phyloP scores from a whole-genome alignment of 2,888 invertebrate species.

The Eilema griseolum region DNA sequence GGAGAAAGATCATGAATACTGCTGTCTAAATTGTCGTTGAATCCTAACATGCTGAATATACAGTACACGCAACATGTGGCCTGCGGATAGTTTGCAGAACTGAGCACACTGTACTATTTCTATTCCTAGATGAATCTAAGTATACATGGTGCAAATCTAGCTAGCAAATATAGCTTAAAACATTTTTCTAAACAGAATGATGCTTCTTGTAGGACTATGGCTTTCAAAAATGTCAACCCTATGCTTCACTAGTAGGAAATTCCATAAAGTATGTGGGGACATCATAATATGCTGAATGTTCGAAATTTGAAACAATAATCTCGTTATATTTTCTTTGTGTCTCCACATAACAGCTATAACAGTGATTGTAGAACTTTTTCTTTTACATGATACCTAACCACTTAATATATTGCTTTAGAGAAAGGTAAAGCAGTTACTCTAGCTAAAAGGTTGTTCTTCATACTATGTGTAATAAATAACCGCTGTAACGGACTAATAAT shows the following conservation, averaged over 20 bases:
- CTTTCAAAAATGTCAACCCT: neutral
- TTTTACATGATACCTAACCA: neutral
- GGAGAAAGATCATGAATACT: neutral
- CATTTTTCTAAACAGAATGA: too few species aligned
- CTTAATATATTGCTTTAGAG: neutral
- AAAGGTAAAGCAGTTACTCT: neutral
- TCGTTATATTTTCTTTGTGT: neutral
- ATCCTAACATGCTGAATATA: too few species aligned
- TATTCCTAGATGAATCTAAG: neutral
- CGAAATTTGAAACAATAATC: neutral
- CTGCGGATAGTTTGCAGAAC: too few species aligned
- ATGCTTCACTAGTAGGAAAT: neutral
- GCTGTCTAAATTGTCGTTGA: too few species aligned
- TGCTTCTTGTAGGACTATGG: neutral
- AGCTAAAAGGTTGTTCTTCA: neutral
- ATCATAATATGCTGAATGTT: neutral
- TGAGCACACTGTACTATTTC: neutral
- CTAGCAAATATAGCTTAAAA: too few species aligned
- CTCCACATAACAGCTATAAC: neutral
- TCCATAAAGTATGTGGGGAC: neutral
- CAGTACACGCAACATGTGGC: too few species aligned
- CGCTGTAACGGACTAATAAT: neutral
- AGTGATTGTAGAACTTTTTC: neutral
- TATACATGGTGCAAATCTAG: too few species aligned
- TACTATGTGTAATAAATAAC: conserved; percentile 2